phyloP scores from a whole-genome alignment of 2,888 invertebrate species.

The Orthonychiurus folsomi region DNA sequence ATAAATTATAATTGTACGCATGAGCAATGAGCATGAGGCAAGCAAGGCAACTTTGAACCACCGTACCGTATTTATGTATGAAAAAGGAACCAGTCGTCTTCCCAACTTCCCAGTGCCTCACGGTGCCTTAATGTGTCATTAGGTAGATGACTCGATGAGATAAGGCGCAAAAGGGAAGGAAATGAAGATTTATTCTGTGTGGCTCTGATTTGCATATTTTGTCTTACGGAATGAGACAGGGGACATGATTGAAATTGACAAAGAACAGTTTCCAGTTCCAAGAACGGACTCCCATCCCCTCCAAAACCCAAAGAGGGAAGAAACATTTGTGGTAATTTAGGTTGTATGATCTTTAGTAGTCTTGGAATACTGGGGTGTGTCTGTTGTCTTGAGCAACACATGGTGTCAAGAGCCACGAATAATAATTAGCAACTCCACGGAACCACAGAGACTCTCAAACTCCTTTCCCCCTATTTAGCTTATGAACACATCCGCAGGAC shows the following conservation, averaged over 20 bases:
- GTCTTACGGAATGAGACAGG: slow-evolving; percentile 19
- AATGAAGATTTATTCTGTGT: slow-evolving; percentile 26
- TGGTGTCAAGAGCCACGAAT: slow-evolving; percentile 25
- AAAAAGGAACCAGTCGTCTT: no score
- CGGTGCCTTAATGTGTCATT: no score
- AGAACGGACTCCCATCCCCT: no score
- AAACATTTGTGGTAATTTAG: no score
- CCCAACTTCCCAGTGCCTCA: no score
- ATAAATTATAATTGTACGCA: no score
- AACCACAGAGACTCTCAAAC: background rate
- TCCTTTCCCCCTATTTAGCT: background rate
- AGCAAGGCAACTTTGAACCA: no score
- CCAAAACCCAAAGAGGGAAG: no score
- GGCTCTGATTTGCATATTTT: slow-evolving; percentile 25
- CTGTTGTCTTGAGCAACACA: slow-evolving; percentile 19
- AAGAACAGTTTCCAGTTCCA: slow-evolving; percentile 16
- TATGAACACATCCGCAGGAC: background rate
- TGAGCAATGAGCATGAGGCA: background rate
- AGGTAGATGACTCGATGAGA: no score
- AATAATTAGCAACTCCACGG: slow-evolving; percentile 16
- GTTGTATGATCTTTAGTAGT: no score
- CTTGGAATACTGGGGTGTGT: no score
- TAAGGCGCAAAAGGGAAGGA: background rate
- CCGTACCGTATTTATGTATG: no score
- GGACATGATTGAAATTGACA: slow-evolving; percentile 27